phyloP scores from a whole-genome alignment of 2,888 invertebrate species.

The Glyphotaelius pellucidus region DNA sequence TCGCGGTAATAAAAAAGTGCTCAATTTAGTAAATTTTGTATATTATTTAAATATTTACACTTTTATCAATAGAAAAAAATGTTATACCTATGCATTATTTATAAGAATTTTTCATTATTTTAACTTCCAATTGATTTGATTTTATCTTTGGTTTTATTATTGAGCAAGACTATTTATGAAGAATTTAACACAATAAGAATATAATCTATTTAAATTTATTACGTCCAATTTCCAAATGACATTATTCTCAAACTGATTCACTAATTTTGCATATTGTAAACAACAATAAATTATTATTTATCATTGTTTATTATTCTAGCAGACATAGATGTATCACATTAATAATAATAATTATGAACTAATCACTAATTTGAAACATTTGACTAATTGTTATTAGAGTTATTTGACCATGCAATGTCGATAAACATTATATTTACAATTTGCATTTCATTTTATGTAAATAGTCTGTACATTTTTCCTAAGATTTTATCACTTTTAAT shows the following conservation, averaged over 20 bases:
- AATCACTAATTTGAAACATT: not conserved
- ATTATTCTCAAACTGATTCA: not conserved
- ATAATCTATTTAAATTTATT: not conserved
- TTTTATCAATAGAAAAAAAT: too few relatives aligned
- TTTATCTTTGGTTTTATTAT: not conserved
- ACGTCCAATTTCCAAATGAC: not conserved
- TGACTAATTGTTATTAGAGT: not conserved
- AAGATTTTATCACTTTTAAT: too few relatives aligned
- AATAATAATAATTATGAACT: not conserved
- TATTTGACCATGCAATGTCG: not conserved
- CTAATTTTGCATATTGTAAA: not conserved
- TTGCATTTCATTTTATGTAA: not conserved
- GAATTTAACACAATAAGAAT: not conserved
- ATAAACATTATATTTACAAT: not conserved
- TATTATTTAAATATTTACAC: too few relatives aligned
- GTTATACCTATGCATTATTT: too few relatives aligned
- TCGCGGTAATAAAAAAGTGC: too few relatives aligned
- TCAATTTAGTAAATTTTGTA: too few relatives aligned
- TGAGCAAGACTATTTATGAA: not conserved
- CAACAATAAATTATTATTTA: too few relatives aligned
- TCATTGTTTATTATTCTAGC: too few relatives aligned
- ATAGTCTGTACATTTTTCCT: too few relatives aligned
- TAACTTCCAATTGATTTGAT: not conserved
- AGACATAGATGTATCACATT: too few relatives aligned
- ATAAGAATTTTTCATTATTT: too few relatives aligned